Conservation (phyloP, 2,888 invertebrate species). For the Dione vanillae region DNA sequence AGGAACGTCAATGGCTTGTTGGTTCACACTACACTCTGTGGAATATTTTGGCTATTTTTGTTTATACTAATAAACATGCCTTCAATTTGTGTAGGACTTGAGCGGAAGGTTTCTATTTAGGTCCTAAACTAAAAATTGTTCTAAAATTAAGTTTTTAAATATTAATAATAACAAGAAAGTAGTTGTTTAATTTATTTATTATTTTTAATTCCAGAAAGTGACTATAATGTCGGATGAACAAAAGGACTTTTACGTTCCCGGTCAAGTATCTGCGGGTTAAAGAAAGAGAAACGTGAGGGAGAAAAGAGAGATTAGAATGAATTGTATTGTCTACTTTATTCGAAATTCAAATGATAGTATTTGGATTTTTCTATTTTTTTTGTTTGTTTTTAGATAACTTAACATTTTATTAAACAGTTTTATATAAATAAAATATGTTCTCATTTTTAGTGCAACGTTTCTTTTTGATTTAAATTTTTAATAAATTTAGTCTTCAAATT, state of each 20-base stretch:
- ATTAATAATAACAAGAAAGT: no score
- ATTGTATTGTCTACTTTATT: neutral
- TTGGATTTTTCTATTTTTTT: neutral
- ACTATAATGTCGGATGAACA: constrained; percentile 44
- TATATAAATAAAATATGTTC: no score
- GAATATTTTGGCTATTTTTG: neutral
- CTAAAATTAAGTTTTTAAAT: no score
- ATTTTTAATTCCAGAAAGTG: constrained; percentile 52
- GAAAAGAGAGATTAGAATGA: neutral
- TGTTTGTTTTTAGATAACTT: neutral
- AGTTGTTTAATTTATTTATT: neutral
- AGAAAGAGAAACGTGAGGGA: neutral
- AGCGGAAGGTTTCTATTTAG: no score
- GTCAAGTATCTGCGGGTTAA: constrained; percentile 45
- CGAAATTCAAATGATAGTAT: neutral
- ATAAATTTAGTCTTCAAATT: no score
- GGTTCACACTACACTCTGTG: neutral
- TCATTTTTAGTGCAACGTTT: no score
- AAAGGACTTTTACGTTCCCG: constrained; percentile 67
- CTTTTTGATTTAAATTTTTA: no score
- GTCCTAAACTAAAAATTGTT: no score
- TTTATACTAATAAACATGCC: no score
- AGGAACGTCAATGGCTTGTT: neutral
- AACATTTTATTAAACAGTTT: neutral
- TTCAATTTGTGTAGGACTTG: neutral